phyloP scores from a whole-genome alignment of 1,140 invertebrate species.

The Cotesia chilonis region DNA sequence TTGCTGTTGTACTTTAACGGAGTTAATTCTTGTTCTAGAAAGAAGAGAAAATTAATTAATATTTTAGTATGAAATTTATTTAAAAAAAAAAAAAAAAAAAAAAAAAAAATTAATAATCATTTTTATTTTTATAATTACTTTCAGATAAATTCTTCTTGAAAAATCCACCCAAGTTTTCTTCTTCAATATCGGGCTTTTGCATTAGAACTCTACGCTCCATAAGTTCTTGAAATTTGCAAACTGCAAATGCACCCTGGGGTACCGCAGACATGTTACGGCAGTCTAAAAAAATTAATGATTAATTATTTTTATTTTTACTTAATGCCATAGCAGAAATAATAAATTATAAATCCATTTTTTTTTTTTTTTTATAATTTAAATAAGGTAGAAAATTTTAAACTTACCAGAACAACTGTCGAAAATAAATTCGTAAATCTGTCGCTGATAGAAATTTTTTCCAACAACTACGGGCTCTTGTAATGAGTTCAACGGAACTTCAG shows the following conservation, averaged over 20 bases:
- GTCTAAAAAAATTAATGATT: conserved; percentile 39
- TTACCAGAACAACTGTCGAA: conserved; percentile 49
- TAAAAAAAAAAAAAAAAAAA: background rate
- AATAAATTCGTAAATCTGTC: conserved; percentile 45
- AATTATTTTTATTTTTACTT: too few relatives aligned
- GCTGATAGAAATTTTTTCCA: conserved; percentile 27
- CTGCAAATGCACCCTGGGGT: conserved; percentile 68
- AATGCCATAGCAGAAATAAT: background rate
- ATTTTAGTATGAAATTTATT: conserved; percentile 12
- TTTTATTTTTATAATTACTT: conserved; percentile 17
- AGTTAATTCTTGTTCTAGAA: conserved; percentile 64
- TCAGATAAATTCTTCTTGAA: conserved; percentile 35
- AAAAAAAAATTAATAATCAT: background rate
- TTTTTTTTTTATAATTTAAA: background rate
- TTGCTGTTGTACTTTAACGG: conserved; percentile 85
- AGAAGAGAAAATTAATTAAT: conserved; percentile 1
- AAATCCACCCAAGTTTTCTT: conserved; percentile 31
- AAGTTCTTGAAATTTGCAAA: conserved; percentile 66
- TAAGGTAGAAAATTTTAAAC: conserved; percentile 27
- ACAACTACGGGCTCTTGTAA: background rate
- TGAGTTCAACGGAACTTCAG: conserved; percentile 8
- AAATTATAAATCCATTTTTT: background rate
- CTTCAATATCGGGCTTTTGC: conserved; percentile 53
- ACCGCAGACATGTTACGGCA: conserved; percentile 67
- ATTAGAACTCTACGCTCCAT: conserved; percentile 57